phyloP scores from a whole-genome alignment of 2,797 vertebrate genomes.

The Apogon hyalosoma region DNA sequence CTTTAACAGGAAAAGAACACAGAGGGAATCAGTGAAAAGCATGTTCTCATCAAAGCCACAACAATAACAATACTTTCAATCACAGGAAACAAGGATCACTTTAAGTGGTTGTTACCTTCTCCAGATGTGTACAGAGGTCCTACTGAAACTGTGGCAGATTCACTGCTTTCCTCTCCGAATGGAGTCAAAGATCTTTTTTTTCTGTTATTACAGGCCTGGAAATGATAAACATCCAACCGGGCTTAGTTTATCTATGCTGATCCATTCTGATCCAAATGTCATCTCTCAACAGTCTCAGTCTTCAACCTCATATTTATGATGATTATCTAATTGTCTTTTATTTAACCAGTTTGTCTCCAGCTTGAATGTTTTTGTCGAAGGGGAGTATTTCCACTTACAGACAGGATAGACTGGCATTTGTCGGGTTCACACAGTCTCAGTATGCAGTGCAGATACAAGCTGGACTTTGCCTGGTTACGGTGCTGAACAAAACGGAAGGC shows the following conservation, averaged over 20 bases:
- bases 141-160: conserved; percentile 76
- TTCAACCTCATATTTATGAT: no score
- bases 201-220: conserved; percentile 71
- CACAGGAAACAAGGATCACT: not conserved
- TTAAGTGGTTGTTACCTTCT: conserved; percentile 47
- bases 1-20: conserved; percentile 26
- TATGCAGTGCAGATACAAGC: conserved; percentile 85
- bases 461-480: conserved; percentile 75
- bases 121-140: conserved; percentile 76
- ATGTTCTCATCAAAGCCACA: not conserved
- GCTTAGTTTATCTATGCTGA: no score
- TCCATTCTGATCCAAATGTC: no score
- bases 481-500: conserved; percentile 86
- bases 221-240: not conserved
- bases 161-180: conserved; percentile 59
- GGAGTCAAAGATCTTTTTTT: conserved; percentile 72
- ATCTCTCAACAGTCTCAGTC: no score
- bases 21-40: conserved; percentile 3
- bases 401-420: conserved; percentile 75
- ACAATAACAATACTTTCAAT: not conserved
- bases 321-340: no score
- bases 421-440: conserved; percentile 83
- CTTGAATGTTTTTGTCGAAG: no score
- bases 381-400: conserved; percentile 62
- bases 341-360: no score